A percentile compares a stretch with the other conserved stretches of the same genome.
phyloP scores from a whole-genome alignment of 2,113 vertebrate species.

The Zosterops japonicus region DNA sequence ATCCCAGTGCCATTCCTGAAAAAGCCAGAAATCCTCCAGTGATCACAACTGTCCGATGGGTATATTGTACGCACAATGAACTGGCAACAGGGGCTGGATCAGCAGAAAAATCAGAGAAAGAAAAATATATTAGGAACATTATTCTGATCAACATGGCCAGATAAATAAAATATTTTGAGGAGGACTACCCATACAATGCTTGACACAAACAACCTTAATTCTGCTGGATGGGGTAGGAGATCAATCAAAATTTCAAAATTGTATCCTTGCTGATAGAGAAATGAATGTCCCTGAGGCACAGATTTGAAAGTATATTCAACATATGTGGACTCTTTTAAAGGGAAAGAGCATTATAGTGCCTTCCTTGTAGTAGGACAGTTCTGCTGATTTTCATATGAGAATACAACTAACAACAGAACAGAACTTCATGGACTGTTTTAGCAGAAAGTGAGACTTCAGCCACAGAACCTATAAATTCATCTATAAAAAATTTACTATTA shows the following conservation, averaged over 20 bases:
- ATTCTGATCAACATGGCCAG: not conserved
- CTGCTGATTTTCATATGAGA: not conserved
- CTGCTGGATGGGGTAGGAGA: not conserved
- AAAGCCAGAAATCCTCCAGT: slow-evolving; percentile 44
- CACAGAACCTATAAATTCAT: not conserved
- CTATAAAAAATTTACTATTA: not conserved
- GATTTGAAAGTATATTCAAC: not conserved
- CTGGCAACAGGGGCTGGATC: slow-evolving; percentile 51
- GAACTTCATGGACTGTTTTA: not conserved
- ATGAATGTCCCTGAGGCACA: not conserved
- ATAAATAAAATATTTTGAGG: not conserved
- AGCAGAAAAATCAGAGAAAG: not conserved
- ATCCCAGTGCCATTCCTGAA: slow-evolving; percentile 54
- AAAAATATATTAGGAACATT: not conserved
- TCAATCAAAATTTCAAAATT: not conserved
- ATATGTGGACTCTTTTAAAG: not conserved
- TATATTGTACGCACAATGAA: slow-evolving; percentile 22
- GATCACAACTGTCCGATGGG: slow-evolving; percentile 29
- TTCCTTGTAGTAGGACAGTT: not conserved
- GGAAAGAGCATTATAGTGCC: not conserved
- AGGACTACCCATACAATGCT: not conserved
- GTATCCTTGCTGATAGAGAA: not conserved
- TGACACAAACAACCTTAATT: not conserved
- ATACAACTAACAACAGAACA: not conserved
- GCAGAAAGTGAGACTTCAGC: not conserved